phyloP scores from a whole-genome alignment of 2,797 vertebrate genomes.

The Pagetopsis macropterus region DNA sequence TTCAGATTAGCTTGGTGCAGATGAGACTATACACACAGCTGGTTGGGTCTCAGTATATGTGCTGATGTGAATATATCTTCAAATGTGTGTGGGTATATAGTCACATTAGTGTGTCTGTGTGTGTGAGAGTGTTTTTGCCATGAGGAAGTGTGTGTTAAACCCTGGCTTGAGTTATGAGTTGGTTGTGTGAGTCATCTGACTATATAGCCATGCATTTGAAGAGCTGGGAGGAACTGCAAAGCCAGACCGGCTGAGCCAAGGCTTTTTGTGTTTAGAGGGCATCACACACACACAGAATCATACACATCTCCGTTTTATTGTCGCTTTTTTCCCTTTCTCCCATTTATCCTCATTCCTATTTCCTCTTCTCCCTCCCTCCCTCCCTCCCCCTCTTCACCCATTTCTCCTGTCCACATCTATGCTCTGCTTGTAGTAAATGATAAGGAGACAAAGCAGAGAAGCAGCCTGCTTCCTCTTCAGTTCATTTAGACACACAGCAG shows the following conservation, averaged over 20 bases:
- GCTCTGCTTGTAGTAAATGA: slow-evolving; percentile 62
- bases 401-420: slow-evolving; percentile 44
- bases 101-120: slow-evolving; percentile 28
- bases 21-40: slow-evolving; percentile 52
- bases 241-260: slow-evolving; percentile 70
- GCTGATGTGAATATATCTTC: not conserved
- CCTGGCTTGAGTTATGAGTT: slow-evolving; percentile 67
- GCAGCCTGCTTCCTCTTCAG: slow-evolving; percentile 54
- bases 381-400: not conserved
- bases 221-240: slow-evolving; percentile 65
- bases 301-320: slow-evolving; percentile 32
- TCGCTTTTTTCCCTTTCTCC: slow-evolving; percentile 32
- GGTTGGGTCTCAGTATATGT: slow-evolving; percentile 20
- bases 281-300: slow-evolving; percentile 36
- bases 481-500: slow-evolving; percentile 70
- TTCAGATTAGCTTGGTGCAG: slow-evolving; percentile 45
- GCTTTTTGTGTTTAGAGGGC: slow-evolving; percentile 68
- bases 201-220: slow-evolving; percentile 65
- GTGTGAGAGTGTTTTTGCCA: not conserved
- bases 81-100: not conserved
- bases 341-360: slow-evolving; percentile 21
- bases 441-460: slow-evolving; percentile 68
- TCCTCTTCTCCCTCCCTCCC: not conserved
- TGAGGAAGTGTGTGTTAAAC: slow-evolving; percentile 38
- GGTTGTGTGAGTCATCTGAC: slow-evolving; percentile 73